Conservation (phyloP, 2,113 vertebrate species). For the Paramisgurnus dabryanus region DNA sequence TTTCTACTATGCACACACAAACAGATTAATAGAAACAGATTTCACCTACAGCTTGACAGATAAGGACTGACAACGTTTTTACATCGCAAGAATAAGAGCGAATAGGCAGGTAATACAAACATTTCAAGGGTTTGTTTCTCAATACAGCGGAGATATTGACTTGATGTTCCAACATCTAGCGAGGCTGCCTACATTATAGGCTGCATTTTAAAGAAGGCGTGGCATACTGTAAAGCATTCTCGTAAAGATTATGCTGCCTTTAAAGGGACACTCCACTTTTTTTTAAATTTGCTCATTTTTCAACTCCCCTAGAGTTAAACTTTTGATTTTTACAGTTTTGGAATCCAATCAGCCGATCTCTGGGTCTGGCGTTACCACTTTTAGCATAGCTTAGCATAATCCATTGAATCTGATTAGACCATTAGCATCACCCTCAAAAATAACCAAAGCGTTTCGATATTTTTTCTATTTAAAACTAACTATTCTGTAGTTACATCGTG, state of each 20-base stretch:
- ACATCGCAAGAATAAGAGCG: background rate
- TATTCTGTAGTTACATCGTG: no score
- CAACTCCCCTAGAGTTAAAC: no score
- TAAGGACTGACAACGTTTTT: conserved; percentile 38
- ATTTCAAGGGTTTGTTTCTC: conserved; percentile 34
- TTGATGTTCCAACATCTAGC: background rate
- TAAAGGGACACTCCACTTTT: no score
- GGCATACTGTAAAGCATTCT: background rate
- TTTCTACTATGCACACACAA: conserved; percentile 32
- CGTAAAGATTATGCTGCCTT: background rate
- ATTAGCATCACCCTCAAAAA: no score
- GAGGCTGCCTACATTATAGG: background rate
- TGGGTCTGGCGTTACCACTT: no score
- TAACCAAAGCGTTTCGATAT: no score
- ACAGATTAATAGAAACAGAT: conserved; percentile 27
- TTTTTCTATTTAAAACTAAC: no score
- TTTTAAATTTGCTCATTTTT: no score
- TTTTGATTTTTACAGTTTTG: no score
- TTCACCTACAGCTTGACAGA: conserved; percentile 27
- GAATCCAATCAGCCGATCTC: no score
- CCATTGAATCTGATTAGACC: no score
- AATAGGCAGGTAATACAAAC: conserved; percentile 41
- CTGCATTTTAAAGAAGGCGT: background rate
- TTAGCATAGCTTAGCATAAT: no score
- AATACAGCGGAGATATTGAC: background rate